Conservation (phyloP, 2,888 invertebrate species). For the Neocrepidodera transversa region DNA sequence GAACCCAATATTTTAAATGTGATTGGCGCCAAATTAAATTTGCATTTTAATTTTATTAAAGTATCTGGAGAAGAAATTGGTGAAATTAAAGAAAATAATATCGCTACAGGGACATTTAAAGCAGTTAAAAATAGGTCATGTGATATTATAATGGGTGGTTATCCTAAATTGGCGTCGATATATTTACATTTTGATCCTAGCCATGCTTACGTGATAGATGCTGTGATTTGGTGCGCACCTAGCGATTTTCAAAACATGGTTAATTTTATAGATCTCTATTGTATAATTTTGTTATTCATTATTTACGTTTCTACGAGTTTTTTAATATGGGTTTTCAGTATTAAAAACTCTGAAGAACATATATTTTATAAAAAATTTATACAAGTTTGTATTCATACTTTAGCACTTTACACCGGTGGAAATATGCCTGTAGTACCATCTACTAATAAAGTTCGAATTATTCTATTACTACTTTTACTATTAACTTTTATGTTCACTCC, state of each 20-base stretch:
- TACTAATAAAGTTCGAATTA: constrained; percentile 20
- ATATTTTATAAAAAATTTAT: constrained; percentile 21
- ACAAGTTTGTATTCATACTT: neutral
- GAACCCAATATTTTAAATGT: constrained; percentile 16
- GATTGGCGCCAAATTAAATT: constrained; percentile 11
- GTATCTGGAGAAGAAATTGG: neutral
- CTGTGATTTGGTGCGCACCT: constrained; percentile 31
- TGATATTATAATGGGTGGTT: constrained; percentile 32
- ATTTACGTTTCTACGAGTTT: neutral
- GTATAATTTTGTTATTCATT: neutral
- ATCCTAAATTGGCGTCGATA: constrained; percentile 2
- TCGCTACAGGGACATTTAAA: neutral
- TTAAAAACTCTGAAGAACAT: neutral
- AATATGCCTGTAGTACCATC: constrained; percentile 12
- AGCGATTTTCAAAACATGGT: constrained; percentile 20
- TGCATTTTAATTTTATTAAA: constrained; percentile 2
- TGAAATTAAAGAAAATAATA: neutral
- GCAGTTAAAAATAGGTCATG: constrained; percentile 13
- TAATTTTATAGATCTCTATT: constrained; percentile 8
- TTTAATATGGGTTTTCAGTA: constrained; percentile 23
- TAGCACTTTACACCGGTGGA: constrained; percentile 14
- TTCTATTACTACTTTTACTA: no score
- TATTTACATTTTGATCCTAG: constrained; percentile 12
- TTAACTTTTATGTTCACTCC: constrained; percentile 17
- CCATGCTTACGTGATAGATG: constrained; percentile 22